A percentile compares a stretch with the other conserved stretches of the same genome.
These are phyloP conservation scores for Pipra filicauda DNA, from an alignment of 2,113 vertebrate species.

Conservation along the genomic window DNA sequence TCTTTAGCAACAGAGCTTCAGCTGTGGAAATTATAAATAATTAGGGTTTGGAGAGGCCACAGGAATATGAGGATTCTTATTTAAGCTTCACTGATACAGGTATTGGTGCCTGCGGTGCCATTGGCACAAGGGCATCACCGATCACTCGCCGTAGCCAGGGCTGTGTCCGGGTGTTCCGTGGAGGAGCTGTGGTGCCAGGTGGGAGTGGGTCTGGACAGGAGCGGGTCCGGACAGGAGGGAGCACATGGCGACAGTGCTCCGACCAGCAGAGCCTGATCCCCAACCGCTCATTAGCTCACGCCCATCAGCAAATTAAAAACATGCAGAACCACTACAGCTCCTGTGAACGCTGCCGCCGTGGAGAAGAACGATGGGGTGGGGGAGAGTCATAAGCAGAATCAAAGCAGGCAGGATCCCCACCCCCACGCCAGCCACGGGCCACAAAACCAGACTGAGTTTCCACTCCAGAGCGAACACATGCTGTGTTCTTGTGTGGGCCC, in stretches of 20 bases:
- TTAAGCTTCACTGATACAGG: not conserved
- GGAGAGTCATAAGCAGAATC: not conserved
- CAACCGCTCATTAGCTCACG: not conserved
- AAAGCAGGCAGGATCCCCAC: not conserved
- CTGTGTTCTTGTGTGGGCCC: rapidly evolving
- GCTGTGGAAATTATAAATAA: not conserved
- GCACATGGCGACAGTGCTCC: rapidly evolving
- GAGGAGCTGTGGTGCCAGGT: not conserved
- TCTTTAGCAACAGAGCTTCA: not conserved
- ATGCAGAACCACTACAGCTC: not conserved
- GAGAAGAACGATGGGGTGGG: not conserved
- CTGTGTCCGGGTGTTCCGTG: rapidly evolving
- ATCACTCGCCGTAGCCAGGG: rapidly evolving
- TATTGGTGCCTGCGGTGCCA: rapidly evolving
- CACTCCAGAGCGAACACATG: rapidly evolving
- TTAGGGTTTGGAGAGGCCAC: not conserved
- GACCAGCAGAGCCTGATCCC: not conserved
- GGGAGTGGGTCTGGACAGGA: not conserved
- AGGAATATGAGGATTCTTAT: not conserved
- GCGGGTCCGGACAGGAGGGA: not conserved
- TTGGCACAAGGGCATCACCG: rapidly evolving
- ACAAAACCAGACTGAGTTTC: not conserved
- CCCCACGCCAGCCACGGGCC: not conserved
- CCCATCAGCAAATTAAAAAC: not conserved
- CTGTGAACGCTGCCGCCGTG: not conserved